Evolutionary conservation across 2,888 invertebrate species (phyloP), one percentile per base, ranked within the genome.

Genomic region (Hylaea fasciaria): DNA sequence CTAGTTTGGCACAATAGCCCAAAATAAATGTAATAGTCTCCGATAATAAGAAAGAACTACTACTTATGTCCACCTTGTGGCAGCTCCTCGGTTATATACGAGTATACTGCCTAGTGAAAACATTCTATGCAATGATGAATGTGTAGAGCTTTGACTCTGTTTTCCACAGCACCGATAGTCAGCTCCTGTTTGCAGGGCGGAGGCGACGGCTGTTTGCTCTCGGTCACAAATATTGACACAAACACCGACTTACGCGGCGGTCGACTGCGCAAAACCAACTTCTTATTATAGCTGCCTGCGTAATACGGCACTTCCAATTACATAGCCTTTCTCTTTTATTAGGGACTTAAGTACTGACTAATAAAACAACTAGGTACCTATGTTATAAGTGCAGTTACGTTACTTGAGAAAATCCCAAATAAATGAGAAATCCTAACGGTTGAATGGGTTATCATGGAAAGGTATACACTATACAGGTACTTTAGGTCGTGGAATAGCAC

Each of bases 171-270:
- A 40, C n/a, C 35, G 35, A 47, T 65, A 73, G 75, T 73, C 55
- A 49, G 50, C 61, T 69, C 13, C 29, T 85, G 83, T 86, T 86
- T 85, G 66, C 74, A 56, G 61, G 72, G 68, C 55, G 66, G 70
- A 61, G 61, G 56, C 61, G 61, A 62, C 66, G 62, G 53, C 50
- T 79, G 76, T 78, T 76, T 79, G 74, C 68, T 59, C 74, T 69
- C 78, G 67, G 68, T 69, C 72, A 71, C 84, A 83, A 88, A 87
- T 87, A 88, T 88, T 89, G 84, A 84, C 85, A 74, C 74, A 76
- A 81, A 82, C 80, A 78, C 72, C 74, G 72, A 78, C 80, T 76
- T 78, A 78, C 77, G 79, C 75, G 74, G 70, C 72, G 71, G 73
- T 78, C 76, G 76, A 81, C 78, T 76, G 75, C 73, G 72, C 70